Evolutionary conservation across 2,888 invertebrate genomes (phyloP), one percentile per base, ranked within the genome.

Genomic region (Diarsia brunnea): DNA sequence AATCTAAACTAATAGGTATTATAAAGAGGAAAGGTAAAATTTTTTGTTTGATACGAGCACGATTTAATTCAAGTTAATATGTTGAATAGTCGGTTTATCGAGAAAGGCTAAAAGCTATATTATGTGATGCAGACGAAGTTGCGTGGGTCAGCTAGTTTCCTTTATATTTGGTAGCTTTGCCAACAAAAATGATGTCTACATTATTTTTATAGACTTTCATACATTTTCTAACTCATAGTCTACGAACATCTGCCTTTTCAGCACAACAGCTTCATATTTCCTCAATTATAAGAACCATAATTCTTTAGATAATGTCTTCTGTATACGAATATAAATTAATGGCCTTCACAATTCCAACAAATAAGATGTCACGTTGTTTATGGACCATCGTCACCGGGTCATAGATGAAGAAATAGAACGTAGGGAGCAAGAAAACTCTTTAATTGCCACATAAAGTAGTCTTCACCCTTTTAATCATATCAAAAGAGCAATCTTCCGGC

Each of bases 381-480:
- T 70, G 66, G 45, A 27, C 43, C 66, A 69, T 73, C 76, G 70
- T 77, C 81, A 86, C 73, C 79, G 84, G 74, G 76, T 80, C 81
- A 79, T 81, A 77, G 82, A 82, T 82, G 84, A 89, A 92, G 92
- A 92, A 93, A 93, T 91, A 91, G 90, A 90, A 92, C 90, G 89
- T 91, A 90, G 89, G 81, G 93, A 92, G 90, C 91, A 92, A 92
- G 91, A 90, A 92, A 95, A 94, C 92, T 94, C 92, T 91, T 93
- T 95, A 96, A 96, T 96, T 95, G 93, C 93, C 91, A 94, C 95
- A 95, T 96, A 95, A 96, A 96, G 93, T 94, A 94, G 94, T 96
- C 96, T 91, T 94, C 96, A 94, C 96, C 95, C 95, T 95, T 95
- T 96, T 95, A 95, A 96, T 96, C 95, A 96, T 96, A 95, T 95